A percentile compares a stretch with the other conserved stretches of the same genome.
phyloP scores from a whole-genome alignment of 2,888 invertebrate genomes.

The Watsonalla binaria region DNA sequence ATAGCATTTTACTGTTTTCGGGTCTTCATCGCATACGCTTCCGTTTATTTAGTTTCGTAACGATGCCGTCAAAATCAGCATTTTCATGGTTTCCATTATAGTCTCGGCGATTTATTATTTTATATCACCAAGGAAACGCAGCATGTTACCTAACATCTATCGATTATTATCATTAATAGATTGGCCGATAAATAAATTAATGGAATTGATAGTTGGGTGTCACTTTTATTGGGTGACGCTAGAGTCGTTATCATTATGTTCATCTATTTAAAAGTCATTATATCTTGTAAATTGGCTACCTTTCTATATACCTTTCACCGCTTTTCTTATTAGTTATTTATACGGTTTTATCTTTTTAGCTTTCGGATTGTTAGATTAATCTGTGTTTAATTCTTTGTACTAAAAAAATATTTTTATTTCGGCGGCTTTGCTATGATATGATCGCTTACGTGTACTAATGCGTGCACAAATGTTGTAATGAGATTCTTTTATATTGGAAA shows the following conservation, averaged over 20 bases:
- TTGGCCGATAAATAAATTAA: conserved; percentile 4
- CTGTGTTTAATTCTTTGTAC: not conserved
- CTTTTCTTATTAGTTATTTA: conserved; percentile 19
- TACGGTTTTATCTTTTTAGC: conserved; percentile 19
- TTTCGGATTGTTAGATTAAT: not conserved
- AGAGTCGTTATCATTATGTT: conserved; percentile 10
- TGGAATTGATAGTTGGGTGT: conserved; percentile 2
- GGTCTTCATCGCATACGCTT: not conserved
- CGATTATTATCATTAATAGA: not conserved
- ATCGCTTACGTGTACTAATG: too few relatives aligned
- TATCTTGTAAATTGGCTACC: conserved; percentile 20
- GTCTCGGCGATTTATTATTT: not conserved
- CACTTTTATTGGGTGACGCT: conserved; percentile 10
- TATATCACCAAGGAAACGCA: not conserved
- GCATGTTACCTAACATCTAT: not conserved
- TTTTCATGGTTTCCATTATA: not conserved
- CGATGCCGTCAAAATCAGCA: not conserved
- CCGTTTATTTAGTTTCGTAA: not conserved
- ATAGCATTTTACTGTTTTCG: not conserved
- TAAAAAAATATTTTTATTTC: not conserved
- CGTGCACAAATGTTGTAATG: too few relatives aligned
- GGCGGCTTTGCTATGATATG: not conserved
- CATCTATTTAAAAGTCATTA: conserved; percentile 12
- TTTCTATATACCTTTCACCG: conserved; percentile 40
- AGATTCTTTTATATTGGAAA: too few relatives aligned